These are phyloP conservation scores for Oenanthe melanoleuca DNA, from an alignment of 2,113 vertebrate genomes.

Conservation along the genomic window DNA sequence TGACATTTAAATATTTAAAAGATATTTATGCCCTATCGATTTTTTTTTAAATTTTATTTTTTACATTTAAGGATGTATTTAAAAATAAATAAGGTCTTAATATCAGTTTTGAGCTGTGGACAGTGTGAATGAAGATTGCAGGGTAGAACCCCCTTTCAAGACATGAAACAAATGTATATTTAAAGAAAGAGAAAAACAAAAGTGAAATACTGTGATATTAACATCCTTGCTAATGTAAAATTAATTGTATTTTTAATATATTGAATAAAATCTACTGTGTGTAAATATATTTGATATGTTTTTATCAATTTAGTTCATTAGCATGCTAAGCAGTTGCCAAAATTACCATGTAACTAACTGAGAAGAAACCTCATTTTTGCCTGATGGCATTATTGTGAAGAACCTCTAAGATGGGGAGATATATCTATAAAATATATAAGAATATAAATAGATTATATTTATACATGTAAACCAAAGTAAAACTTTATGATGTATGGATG, in stretches of 20 bases:
- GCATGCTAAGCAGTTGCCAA: not conserved
- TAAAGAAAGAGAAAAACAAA: not conserved
- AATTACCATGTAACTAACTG: not conserved
- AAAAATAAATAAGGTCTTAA: not conserved
- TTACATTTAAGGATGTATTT: not conserved
- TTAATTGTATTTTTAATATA: not conserved
- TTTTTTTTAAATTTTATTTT: not conserved
- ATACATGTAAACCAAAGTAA: not conserved
- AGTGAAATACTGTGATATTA: not conserved
- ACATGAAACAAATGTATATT: not conserved
- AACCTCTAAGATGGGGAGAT: not conserved
- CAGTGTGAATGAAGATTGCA: not conserved
- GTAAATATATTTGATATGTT: not conserved
- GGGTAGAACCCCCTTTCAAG: not conserved
- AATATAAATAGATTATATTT: not conserved
- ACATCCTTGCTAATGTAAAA: not conserved
- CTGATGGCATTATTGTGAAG: not conserved
- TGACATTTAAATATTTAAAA: not conserved
- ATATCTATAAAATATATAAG: not conserved
- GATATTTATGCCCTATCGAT: not conserved
- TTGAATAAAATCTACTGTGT: not conserved
- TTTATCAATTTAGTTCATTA: not conserved
- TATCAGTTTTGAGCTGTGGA: not conserved
- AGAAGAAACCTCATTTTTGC: not conserved
- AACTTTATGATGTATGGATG: no score